Evolutionary conservation across 2,113 vertebrate species (phyloP), one percentile per base, ranked within the genome.

Genomic region (Phalacrocorax pelagicus): DNA sequence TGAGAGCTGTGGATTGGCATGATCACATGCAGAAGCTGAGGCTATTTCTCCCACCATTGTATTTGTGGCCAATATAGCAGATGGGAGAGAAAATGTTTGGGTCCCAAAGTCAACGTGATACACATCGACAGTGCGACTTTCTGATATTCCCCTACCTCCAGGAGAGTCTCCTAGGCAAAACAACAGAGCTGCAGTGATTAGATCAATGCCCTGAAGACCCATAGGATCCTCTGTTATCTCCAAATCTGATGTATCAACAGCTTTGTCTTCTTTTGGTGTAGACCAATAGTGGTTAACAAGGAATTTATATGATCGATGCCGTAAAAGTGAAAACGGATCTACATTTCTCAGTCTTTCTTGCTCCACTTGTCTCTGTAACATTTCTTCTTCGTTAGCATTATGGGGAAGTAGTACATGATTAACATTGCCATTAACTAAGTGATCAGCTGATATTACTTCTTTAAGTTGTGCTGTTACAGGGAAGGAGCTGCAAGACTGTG

Each of bases 11-110:
- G 99, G 99, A 71, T 99, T 99, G 75, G 99, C 99, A 86, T 99
- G 99, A 97, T 99, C 99, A 69, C 99, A 99, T 46, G 99, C 99
- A 61, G 99, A 99, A 14, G 99, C 99, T 32, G 99, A 99, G 30
- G 99, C 99, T 90, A 99, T 99, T 95, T 99, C 99, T 10, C 99
- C 99, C 40, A 99, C 99, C 98, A 99, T 99, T 27, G 99, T 99
- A 98, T 99, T 99, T 86, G 99, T 99, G 51, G 99, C 99, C 97
- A 99, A 87, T 94, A 99, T 99, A 75, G 99, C 99, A 80, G 99
- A 99, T 3, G 99, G 99, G 86, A 99, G 99, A 66, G 99, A 99
- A 97, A 99, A 99, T 0, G 99, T 99, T 94, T 99, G 99, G 36
- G 99, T 99, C 91, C 99, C 99, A 96, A 99, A 99, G 97, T 99